Evolutionary conservation across 2,888 invertebrate genomes (phyloP).

Genomic region (Drosophila sordidapex): DNA sequence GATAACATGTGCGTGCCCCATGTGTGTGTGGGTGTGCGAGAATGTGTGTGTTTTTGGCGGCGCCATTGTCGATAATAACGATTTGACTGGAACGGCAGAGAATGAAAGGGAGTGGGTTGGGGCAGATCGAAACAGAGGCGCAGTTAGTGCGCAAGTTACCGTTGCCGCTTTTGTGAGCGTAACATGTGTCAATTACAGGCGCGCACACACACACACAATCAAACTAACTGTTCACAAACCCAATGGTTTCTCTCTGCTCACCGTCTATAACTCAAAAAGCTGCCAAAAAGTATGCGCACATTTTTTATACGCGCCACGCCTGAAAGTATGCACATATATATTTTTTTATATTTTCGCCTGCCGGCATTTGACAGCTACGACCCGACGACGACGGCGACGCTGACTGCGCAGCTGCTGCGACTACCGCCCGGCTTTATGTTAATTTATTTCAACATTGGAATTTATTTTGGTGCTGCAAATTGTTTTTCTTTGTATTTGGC

Average conservation of each 20-base stretch:
- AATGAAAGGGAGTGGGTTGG: constrained; percentile 8
- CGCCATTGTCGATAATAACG: constrained; percentile 78
- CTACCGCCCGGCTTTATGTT: constrained; percentile 62
- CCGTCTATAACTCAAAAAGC: constrained; percentile 78
- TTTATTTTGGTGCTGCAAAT: constrained; percentile 42
- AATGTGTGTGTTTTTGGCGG: constrained; percentile 74
- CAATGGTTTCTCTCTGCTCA: constrained; percentile 47
- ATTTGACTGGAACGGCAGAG: constrained; percentile 47
- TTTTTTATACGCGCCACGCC: constrained; percentile 69
- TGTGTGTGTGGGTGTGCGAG: constrained; percentile 21
- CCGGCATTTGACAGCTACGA: constrained; percentile 76
- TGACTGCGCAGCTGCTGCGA: constrained; percentile 17
- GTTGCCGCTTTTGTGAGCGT: constrained; percentile 76
- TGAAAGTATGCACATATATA: constrained; percentile 73
- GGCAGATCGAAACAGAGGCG: constrained; percentile 28
- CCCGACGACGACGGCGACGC: constrained; percentile 17
- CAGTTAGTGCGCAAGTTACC: constrained; percentile 52
- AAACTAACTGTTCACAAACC: constrained; percentile 30
- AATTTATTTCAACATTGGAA: constrained; percentile 71
- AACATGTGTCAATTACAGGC: constrained; percentile 84
- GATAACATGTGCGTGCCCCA: constrained; percentile 51
- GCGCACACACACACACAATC: constrained; percentile 36
- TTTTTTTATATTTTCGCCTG: constrained; percentile 68
- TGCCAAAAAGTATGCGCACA: constrained; percentile 77
- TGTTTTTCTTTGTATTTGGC: constrained; percentile 35